Conservation (phyloP, 2,888 invertebrate genomes). For the Nephrotoma appendiculata region DNA sequence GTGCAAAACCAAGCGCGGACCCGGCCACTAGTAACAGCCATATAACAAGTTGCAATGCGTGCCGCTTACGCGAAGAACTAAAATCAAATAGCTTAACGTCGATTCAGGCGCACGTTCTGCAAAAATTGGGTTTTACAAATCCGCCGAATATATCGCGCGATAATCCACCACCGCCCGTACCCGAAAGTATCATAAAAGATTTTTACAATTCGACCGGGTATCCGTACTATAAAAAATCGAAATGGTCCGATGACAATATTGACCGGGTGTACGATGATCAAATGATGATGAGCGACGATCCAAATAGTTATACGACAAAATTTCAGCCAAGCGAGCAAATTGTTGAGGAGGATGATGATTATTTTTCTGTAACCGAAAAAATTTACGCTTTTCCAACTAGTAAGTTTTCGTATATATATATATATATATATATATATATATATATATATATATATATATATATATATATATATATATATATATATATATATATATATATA, state of each 20-base stretch:
- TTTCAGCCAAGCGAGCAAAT: slow-evolving; percentile 1
- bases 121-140: slow-evolving; percentile 44
- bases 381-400: slow-evolving; percentile 29
- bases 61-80: slow-evolving; percentile 40
- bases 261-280: background rate
- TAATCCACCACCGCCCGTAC: slow-evolving; percentile 38
- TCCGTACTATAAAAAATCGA: background rate
- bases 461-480: no score
- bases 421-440: no score
- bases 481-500: no score
- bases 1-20: background rate
- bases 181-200: slow-evolving; percentile 37
- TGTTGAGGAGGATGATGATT: slow-evolving; percentile 11
- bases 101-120: slow-evolving; percentile 48
- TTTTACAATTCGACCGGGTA: slow-evolving; percentile 19
- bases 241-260: background rate
- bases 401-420: slow-evolving; percentile 19
- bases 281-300: slow-evolving; percentile 16
- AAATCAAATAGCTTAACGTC: slow-evolving; percentile 44
- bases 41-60: slow-evolving; percentile 35
- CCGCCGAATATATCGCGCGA: slow-evolving; percentile 44
- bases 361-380: slow-evolving; percentile 25
- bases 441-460: no score
- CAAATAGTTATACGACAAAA: slow-evolving; percentile 10
- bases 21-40: background rate